A percentile compares a stretch with the other conserved stretches of the same genome.
phyloP scores from a whole-genome alignment of 2,797 vertebrate species.

The Antrozous pallidus region DNA sequence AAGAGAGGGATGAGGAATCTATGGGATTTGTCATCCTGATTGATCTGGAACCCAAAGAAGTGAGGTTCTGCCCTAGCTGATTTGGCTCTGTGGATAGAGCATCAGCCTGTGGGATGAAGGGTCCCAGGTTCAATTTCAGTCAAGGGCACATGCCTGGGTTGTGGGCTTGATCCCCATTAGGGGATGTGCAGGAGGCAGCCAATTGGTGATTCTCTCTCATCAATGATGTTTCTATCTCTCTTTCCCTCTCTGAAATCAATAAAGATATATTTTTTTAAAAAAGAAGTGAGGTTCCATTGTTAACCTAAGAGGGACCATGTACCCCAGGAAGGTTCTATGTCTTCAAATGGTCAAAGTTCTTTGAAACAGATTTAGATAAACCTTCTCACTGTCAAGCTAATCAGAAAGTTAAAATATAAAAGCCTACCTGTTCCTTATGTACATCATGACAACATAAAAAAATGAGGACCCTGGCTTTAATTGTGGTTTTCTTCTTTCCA shows the following conservation, averaged over 20 bases:
- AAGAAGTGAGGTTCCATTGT: background rate
- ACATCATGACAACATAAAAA: background rate
- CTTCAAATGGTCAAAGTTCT: background rate
- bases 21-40: background rate
- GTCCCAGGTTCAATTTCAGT: too few species aligned
- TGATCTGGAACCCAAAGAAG: background rate
- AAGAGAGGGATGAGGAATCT: background rate
- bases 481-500: background rate
- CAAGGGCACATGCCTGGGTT: too few species aligned
- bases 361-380: slow-evolving; percentile 8
- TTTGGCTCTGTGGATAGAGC: too few species aligned
- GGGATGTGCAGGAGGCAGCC: too few species aligned
- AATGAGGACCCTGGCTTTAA: background rate
- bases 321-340: background rate
- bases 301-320: background rate
- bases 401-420: slow-evolving; percentile 22
- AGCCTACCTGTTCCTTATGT: background rate
- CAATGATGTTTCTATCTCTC: too few species aligned
- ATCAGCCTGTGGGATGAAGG: too few species aligned
- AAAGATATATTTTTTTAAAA: too few species aligned
- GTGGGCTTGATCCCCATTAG: too few species aligned
- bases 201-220: too few species aligned
- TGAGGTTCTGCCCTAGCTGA: background rate
- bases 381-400: background rate
- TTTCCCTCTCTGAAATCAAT: too few species aligned